phyloP scores from a whole-genome alignment of 2,113 vertebrate species.

The Scomber scombrus region DNA sequence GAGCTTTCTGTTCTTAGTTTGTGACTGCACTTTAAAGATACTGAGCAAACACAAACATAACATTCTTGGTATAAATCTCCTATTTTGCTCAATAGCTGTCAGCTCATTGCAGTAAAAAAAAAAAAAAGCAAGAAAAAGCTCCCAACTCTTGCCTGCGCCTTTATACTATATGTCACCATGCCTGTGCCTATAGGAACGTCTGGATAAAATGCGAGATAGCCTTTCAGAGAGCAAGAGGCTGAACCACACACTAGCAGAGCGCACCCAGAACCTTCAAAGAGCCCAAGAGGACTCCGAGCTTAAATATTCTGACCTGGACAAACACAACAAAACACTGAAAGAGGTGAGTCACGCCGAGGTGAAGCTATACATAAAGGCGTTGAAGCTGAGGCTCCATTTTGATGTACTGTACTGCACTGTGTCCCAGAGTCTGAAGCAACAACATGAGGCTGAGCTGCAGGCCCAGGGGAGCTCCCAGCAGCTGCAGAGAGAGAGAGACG shows the following conservation, averaged over 20 bases:
- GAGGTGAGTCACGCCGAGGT: slow-evolving; percentile 75
- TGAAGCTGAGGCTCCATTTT: slow-evolving; percentile 17
- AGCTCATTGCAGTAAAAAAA: slow-evolving; percentile 48
- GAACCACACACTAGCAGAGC: slow-evolving; percentile 77
- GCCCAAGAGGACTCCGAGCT: slow-evolving; percentile 74
- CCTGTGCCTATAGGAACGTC: slow-evolving; percentile 77
- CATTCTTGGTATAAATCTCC: slow-evolving; percentile 67
- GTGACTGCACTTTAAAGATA: slow-evolving; percentile 68
- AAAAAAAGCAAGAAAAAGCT: slow-evolving; percentile 16
- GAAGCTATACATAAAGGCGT: background rate
- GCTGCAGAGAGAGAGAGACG: slow-evolving; percentile 68
- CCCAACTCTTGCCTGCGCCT: slow-evolving; percentile 6
- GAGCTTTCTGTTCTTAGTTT: slow-evolving; percentile 68
- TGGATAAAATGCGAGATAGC: slow-evolving; percentile 77
- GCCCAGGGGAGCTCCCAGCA: slow-evolving; percentile 42
- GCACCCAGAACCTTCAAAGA: slow-evolving; percentile 75
- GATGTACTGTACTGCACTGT: slow-evolving; percentile 14
- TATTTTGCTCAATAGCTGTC: slow-evolving; percentile 54
- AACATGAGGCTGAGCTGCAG: slow-evolving; percentile 64
- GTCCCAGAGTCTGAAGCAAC: slow-evolving; percentile 74
- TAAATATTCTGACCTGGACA: slow-evolving; percentile 76
- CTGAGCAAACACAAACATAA: slow-evolving; percentile 79
- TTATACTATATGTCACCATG: slow-evolving; percentile 21
- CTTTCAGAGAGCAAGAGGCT: slow-evolving; percentile 84
- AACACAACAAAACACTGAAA: slow-evolving; percentile 65